phyloP scores from a whole-genome alignment of 2,797 vertebrate genomes.

The Acrossocheilus wenchowensis region DNA sequence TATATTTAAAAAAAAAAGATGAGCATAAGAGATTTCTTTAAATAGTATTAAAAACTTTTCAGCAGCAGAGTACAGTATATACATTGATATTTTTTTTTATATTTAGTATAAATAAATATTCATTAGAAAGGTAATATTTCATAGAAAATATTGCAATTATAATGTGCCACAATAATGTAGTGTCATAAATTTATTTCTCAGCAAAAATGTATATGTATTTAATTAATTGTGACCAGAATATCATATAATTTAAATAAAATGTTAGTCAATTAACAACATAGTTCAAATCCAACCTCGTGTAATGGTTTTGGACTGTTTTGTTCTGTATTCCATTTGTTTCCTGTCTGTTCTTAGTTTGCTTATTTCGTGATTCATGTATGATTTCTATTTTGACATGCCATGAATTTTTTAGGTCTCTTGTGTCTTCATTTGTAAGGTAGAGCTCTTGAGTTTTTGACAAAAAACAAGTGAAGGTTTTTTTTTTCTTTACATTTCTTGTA shows the following conservation, averaged over 20 bases:
- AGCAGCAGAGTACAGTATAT: no score
- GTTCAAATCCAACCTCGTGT: not conserved
- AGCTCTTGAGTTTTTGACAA: slow-evolving; percentile 1
- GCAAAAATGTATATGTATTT: not conserved
- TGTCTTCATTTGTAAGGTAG: not conserved
- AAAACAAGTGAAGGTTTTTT: not conserved
- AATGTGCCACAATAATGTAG: not conserved
- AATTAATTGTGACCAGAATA: not conserved
- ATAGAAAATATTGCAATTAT: not conserved
- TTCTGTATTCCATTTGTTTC: not conserved
- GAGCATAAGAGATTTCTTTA: not conserved
- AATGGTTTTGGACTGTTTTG: not conserved
- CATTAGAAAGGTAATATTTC: not conserved
- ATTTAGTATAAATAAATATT: no score
- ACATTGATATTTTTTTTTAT: no score
- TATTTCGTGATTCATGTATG: not conserved
- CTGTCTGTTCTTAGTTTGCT: not conserved
- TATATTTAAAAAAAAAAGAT: no score
- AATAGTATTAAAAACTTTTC: not conserved
- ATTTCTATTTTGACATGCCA: slow-evolving; percentile 8
- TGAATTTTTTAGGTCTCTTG: not conserved
- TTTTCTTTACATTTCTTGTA: not conserved
- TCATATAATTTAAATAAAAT: not conserved
- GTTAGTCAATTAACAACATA: not conserved
- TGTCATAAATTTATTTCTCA: not conserved